These are phyloP conservation scores for Haliclystus octoradiatus DNA, from an alignment of 30 jellyfish, hydroid and myxozoan genomes.

Conservation along the genomic window DNA sequence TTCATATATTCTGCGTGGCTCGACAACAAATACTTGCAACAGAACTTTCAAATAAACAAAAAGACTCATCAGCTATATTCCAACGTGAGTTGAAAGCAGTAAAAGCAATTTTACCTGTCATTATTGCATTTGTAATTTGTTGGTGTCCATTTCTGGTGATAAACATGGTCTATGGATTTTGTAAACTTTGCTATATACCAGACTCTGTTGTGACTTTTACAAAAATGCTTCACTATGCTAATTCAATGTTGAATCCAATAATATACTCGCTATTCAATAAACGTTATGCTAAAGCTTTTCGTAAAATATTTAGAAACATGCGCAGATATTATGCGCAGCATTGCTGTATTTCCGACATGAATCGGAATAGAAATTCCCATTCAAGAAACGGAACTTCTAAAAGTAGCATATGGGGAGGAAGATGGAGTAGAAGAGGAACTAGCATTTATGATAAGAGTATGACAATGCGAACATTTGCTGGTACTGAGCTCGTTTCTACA, in stretches of 20 bases:
- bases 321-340: no score
- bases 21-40: constrained; percentile 17
- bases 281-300: constrained; percentile 38
- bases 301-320: constrained; percentile 2
- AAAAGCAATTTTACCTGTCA: constrained; percentile 30
- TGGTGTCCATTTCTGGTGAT: constrained; percentile 67
- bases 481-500: no score
- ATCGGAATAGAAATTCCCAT: no score
- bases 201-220: constrained; percentile 20
- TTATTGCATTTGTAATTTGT: constrained; percentile 30
- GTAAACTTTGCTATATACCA: constrained; percentile 16
- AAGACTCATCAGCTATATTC: no score
- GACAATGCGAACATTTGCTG: no score
- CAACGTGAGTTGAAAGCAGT: constrained; percentile 49
- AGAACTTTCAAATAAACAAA: not conserved
- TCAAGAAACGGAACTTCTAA: no score
- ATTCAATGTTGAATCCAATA: constrained; percentile 48
- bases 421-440: no score
- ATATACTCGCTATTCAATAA: constrained; percentile 45
- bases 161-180: constrained; percentile 34
- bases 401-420: no score
- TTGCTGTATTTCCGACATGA: no score
- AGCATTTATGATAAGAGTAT: no score
- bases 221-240: constrained; percentile 53
- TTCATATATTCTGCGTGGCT: constrained; percentile 24